A percentile compares a stretch with the other conserved stretches of the same genome.
These are phyloP conservation scores for Lacanobia oleracea DNA, from an alignment of 2,888 invertebrate species.

Conservation along the genomic window DNA sequence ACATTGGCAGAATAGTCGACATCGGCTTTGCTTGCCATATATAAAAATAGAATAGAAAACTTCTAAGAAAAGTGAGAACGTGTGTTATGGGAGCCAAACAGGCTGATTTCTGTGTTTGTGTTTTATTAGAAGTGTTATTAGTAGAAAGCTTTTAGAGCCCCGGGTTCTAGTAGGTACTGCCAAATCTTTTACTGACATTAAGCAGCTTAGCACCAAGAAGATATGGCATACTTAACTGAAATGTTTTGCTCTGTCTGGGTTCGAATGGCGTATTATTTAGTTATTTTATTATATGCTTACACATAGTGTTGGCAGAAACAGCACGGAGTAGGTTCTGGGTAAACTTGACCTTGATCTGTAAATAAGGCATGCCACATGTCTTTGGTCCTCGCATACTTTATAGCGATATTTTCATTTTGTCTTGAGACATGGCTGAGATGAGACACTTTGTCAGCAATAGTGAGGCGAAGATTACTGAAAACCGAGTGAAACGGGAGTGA, in stretches of 20 bases:
- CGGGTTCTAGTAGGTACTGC: not conserved
- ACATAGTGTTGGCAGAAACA: not conserved
- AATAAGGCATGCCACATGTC: no score
- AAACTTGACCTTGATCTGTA: no score
- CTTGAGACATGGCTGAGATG: no score
- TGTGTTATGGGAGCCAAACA: not conserved
- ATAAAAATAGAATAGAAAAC: no score
- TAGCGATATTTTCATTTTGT: not conserved
- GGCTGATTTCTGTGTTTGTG: not conserved
- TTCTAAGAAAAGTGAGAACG: not conserved
- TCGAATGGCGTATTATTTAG: not conserved
- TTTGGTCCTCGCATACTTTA: not conserved
- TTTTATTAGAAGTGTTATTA: not conserved
- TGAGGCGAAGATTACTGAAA: no score
- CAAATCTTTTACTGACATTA: conserved; percentile 9
- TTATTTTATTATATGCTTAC: not conserved
- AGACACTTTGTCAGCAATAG: no score
- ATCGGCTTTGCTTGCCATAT: no score
- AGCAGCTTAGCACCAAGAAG: conserved; percentile 13
- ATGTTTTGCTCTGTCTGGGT: not conserved
- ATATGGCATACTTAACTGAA: not conserved
- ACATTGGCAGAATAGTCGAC: no score
- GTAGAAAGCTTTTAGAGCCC: not conserved
- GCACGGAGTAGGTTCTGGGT: not conserved
- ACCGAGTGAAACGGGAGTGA: no score